These are phyloP conservation scores for Acanthopagrus latus DNA, from an alignment of 2,797 vertebrate species.

Conservation along the genomic window DNA sequence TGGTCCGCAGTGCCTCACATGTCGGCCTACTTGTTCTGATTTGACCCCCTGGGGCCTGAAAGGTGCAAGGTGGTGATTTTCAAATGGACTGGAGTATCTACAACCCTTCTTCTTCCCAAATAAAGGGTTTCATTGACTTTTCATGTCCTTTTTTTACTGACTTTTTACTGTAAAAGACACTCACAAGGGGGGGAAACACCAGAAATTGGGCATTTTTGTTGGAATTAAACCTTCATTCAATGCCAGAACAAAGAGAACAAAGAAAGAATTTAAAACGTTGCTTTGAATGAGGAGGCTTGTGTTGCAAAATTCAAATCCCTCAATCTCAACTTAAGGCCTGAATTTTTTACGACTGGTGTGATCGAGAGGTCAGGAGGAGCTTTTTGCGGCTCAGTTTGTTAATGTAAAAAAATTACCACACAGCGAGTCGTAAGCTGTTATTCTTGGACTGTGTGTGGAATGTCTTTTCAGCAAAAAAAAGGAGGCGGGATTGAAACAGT, in stretches of 20 bases:
- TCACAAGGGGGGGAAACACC: background rate
- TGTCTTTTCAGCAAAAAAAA: background rate
- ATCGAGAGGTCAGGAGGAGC: constrained; percentile 29
- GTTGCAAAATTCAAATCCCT: constrained; percentile 21
- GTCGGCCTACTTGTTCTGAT: constrained; percentile 55
- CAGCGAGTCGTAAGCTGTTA: constrained; percentile 23
- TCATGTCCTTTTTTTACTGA: background rate
- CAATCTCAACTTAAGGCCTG: background rate
- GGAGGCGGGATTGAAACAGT: background rate
- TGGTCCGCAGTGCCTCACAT: too few relatives aligned
- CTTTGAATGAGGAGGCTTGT: background rate
- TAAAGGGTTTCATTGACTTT: background rate
- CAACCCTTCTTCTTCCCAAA: background rate
- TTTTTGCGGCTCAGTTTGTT: constrained; percentile 22
- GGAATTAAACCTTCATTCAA: background rate
- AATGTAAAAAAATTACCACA: constrained; percentile 17
- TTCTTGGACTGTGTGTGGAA: constrained; percentile 36
- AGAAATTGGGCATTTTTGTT: background rate
- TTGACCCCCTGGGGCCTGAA: constrained; percentile 7
- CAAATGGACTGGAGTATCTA: constrained; percentile 42
- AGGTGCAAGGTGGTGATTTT: constrained; percentile 50
- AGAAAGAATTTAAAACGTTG: constrained; percentile 4
- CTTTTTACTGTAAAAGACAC: too few relatives aligned
- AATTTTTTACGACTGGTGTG: constrained; percentile 5
- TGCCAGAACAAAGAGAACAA: background rate